Percentiles rank a stretch among this genome's conserved stretches.
phyloP scores from a whole-genome alignment of 2,113 vertebrate species.

The Cygnus atratus region DNA sequence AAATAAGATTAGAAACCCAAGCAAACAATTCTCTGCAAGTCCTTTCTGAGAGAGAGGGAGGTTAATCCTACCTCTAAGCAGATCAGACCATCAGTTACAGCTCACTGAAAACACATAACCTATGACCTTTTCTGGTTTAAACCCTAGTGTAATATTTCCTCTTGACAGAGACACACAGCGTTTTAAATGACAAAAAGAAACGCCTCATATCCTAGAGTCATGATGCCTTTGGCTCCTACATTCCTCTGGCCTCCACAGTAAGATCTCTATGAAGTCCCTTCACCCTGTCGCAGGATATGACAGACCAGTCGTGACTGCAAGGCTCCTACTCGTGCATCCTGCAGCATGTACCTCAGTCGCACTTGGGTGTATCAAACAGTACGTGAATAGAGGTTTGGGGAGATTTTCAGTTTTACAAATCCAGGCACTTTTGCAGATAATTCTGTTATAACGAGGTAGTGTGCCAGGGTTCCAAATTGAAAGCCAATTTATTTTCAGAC shows the following conservation, averaged over 20 bases:
- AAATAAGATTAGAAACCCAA: conserved; percentile 76
- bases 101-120: conserved; percentile 77
- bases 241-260: conserved; percentile 46
- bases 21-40: conserved; percentile 72
- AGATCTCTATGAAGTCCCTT: conserved; percentile 13
- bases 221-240: conserved; percentile 48
- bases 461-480: background rate
- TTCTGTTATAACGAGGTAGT: background rate
- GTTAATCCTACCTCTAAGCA: conserved; percentile 77
- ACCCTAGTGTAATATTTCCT: conserved; percentile 75
- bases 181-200: conserved; percentile 75
- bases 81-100: conserved; percentile 76
- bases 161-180: conserved; percentile 69
- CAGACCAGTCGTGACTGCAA: background rate
- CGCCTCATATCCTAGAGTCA: conserved; percentile 64
- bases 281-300: background rate
- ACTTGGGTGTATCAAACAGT: background rate
- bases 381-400: background rate
- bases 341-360: background rate
- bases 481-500: background rate
- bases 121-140: conserved; percentile 72
- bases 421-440: background rate
- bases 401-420: background rate
- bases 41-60: conserved; percentile 71
- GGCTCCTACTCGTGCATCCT: background rate